Evolutionary conservation across 1,140 invertebrate species (phyloP), one percentile per base, ranked within the genome.

Genomic region (Drosophila repleta): DNA sequence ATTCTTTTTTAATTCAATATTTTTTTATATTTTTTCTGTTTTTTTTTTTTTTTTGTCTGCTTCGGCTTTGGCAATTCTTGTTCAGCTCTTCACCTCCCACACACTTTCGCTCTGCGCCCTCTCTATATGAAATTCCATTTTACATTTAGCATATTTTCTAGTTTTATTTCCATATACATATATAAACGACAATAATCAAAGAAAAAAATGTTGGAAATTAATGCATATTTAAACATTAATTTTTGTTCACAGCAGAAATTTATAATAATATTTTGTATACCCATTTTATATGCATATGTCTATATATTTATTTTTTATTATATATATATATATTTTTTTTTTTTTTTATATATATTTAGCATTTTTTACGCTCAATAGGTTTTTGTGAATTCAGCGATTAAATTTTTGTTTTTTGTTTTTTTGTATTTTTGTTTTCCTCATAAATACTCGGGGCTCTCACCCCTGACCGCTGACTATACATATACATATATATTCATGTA

Each of bases 181-280:
- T 51, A 51, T 67, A 58, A 51, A 39, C 46, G 56, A 60, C 65
- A 57, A 49, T 53, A 64, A n/a, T n/a, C n/a, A n/a, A n/a, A 69
- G 58, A 66, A 52, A 66, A 52, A 66, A 45, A 15, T 37, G 26
- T 6, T 52, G 24, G 41, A 72, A 66, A 66, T 72, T 73, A 72
- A 60, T 68, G 70, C 70, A 49, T 35, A 67, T 53, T 74, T 53
- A 60, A 74, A 57, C 41, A 82, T 65, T 74, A 77, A 77, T 60
- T 67, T 35, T 62, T 49, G 57, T 80, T 83, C 79, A 76, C 79
- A 83, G 79, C 75, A 75, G 75, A 83, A 72, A 75, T 76, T 64
- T 41, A 75, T 70, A 65, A 83, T 65, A 49, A 58, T 43, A 41
- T 41, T 80, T 29, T 41, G n/a, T n/a, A n/a, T n/a, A n/a, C n/a